Evolutionary conservation across 2,888 invertebrate genomes (phyloP).

Genomic region (Molanna angustata): DNA sequence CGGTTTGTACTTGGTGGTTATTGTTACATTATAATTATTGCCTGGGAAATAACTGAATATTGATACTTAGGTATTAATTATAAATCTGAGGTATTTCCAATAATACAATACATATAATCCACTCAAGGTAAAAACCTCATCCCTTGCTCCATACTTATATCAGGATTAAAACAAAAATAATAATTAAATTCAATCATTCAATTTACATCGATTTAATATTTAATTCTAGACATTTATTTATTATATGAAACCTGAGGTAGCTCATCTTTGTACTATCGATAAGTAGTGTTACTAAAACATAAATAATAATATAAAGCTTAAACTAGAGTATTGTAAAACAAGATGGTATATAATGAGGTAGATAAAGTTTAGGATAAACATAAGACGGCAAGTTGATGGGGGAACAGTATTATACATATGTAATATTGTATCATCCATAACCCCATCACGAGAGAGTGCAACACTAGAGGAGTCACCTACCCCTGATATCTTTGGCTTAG

Average conservation of each 20-base stretch:
- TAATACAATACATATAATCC: no score
- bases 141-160: not conserved
- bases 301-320: constrained; percentile 33
- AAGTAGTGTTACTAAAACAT: constrained; percentile 35
- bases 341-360: constrained; percentile 46
- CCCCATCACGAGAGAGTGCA: constrained; percentile 13
- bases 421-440: no score
- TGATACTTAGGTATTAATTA: not conserved
- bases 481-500: constrained; percentile 33
- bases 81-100: not conserved
- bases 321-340: constrained; percentile 33
- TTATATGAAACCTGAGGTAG: constrained; percentile 55
- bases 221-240: constrained; percentile 34
- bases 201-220: constrained; percentile 28
- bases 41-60: not conserved
- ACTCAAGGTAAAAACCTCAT: no score
- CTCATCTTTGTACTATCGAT: constrained; percentile 52
- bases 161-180: not conserved
- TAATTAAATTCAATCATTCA: not conserved
- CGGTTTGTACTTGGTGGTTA: not conserved
- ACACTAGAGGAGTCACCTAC: constrained; percentile 28
- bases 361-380: constrained; percentile 43
- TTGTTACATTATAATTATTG: not conserved
- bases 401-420: no score
- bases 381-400: constrained; percentile 21